Conservation (phyloP, 2,797 vertebrate species). For the Pachyuromys duprasi region DNA sequence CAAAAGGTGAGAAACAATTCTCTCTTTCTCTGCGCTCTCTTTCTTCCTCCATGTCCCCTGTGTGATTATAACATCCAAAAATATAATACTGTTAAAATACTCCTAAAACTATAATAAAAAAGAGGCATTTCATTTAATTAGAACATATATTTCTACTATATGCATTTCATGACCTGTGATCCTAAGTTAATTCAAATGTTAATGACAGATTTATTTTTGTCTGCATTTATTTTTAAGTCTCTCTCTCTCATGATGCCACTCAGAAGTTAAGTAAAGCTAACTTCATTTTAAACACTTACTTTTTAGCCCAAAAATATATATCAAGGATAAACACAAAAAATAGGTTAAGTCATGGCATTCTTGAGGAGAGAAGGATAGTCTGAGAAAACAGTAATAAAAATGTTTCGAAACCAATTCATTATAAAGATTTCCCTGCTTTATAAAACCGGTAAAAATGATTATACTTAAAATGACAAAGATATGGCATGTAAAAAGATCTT, state of each 20-base stretch:
- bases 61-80: background rate
- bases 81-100: background rate
- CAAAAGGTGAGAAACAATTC: slow-evolving; percentile 62
- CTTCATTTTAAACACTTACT: slow-evolving; percentile 34
- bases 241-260: background rate
- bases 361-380: rapidly evolving
- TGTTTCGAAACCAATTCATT: background rate
- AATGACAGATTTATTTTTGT: background rate
- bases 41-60: background rate
- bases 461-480: background rate
- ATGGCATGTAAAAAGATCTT: background rate
- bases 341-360: background rate
- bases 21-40: background rate
- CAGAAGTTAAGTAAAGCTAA: background rate
- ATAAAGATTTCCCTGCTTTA: background rate
- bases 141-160: background rate
- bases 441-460: slow-evolving; percentile 6
- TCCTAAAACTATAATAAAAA: slow-evolving; percentile 28
- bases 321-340: background rate
- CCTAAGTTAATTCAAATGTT: background rate
- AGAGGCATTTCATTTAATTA: background rate
- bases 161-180: background rate
- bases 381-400: background rate
- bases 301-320: background rate
- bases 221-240: background rate